Percentiles rank a stretch among this genome's conserved stretches.
Conservation (phyloP, 2,113 vertebrate species). For the Poicephalus gulielmi region DNA sequence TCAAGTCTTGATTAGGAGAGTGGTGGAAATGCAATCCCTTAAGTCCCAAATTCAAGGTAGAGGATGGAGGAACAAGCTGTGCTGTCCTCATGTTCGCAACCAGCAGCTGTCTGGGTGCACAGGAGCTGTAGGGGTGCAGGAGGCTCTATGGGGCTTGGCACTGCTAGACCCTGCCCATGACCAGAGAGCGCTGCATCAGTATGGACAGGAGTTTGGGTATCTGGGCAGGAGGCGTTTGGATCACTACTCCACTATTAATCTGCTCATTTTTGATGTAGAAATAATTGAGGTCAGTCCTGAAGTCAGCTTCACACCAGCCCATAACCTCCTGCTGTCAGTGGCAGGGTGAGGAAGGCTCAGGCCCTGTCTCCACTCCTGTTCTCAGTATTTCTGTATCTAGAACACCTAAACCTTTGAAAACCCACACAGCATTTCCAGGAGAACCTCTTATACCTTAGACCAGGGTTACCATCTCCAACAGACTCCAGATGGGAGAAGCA, state of each 20-base stretch:
- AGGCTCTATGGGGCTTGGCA: neutral
- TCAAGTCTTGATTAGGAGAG: conserved; percentile 7
- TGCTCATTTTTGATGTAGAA: neutral
- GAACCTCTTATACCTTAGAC: neutral
- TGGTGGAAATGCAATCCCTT: neutral
- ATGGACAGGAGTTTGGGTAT: neutral
- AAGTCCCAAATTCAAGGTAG: neutral
- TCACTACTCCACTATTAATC: neutral
- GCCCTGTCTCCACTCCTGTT: neutral
- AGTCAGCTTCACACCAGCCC: neutral
- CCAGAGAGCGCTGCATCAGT: neutral
- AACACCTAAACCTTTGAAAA: neutral
- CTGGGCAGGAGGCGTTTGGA: neutral
- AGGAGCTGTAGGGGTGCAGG: neutral
- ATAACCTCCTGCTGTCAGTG: neutral
- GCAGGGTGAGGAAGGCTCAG: neutral
- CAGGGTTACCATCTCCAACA: neutral
- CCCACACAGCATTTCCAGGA: neutral
- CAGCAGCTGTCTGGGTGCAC: neutral
- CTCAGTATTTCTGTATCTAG: neutral
- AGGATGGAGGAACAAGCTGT: neutral
- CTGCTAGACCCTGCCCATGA: neutral
- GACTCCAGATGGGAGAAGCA: neutral
- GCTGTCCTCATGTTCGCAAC: neutral
- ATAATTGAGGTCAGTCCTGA: neutral